These are phyloP conservation scores for Babyrousa celebensis DNA, from an alignment of 2,797 vertebrate species.

Conservation along the genomic window DNA sequence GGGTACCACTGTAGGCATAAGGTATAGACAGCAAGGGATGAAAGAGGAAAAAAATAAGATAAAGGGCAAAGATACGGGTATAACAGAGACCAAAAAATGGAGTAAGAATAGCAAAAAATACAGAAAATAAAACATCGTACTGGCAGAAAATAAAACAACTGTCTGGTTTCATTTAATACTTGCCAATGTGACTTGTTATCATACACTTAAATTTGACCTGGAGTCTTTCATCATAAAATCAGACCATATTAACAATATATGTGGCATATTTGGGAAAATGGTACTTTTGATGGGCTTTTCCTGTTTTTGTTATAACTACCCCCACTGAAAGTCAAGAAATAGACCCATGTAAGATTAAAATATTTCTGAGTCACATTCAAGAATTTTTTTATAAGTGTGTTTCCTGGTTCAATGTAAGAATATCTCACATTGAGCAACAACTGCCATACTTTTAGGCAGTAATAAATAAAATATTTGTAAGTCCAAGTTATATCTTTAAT, in stretches of 20 bases:
- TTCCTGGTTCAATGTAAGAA: slow-evolving; percentile 5
- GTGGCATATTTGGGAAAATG: slow-evolving; percentile 27
- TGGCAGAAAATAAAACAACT: neutral
- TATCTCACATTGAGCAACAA: neutral
- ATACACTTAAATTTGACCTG: neutral
- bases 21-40: neutral
- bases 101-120: neutral
- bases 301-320: neutral
- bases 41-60: neutral
- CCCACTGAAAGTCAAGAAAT: slow-evolving; percentile 8
- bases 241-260: neutral
- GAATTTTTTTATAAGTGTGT: neutral
- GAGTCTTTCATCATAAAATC: neutral
- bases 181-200: neutral
- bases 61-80: neutral
- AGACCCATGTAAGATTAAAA: neutral
- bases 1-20: neutral
- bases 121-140: neutral
- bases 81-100: neutral
- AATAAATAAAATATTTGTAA: slow-evolving; percentile 25
- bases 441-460: neutral
- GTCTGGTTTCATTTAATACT: neutral
- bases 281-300: neutral
- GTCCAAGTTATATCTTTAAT: neutral
- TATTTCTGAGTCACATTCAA: slow-evolving; percentile 4